A percentile compares a stretch with the other conserved stretches of the same genome.
These are phyloP conservation scores for Neosalanx taihuensis DNA, from an alignment of 2,797 vertebrate genomes.

Conservation along the genomic window DNA sequence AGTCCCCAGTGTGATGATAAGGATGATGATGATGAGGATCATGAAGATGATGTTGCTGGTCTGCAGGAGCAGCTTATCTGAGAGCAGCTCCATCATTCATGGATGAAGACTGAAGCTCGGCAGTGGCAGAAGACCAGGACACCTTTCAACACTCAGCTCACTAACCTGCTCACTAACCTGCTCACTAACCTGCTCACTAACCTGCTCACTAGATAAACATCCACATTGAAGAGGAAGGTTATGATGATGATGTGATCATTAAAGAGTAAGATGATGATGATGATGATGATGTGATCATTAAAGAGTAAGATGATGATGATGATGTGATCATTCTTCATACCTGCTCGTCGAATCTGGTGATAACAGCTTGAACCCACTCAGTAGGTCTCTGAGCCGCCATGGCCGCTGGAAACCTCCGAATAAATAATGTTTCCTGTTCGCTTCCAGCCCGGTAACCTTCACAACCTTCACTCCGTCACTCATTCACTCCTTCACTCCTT, in stretches of 20 bases:
- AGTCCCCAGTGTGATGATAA: too few relatives aligned
- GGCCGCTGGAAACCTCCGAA: slow-evolving; percentile 58
- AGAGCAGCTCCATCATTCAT: not conserved
- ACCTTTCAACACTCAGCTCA: not conserved
- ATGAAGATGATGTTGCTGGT: too few relatives aligned
- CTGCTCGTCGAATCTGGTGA: slow-evolving; percentile 98
- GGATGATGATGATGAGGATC: too few relatives aligned
- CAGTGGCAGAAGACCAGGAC: not conserved
- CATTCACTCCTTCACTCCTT: too few relatives aligned
- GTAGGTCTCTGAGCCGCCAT: slow-evolving; percentile 99
- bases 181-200: not conserved
- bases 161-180: not conserved
- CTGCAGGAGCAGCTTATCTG: too few relatives aligned
- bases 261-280: not conserved
- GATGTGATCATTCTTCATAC: slow-evolving; percentile 65
- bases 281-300: not conserved
- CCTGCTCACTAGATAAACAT: not conserved
- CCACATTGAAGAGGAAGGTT: not conserved
- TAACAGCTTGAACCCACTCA: slow-evolving; percentile 98
- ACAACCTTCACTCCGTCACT: not conserved
- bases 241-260: not conserved
- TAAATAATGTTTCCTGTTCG: slow-evolving; percentile 9
- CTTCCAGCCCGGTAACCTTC: slow-evolving; percentile 25
- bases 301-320: not conserved
- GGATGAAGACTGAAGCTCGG: not conserved